phyloP scores from a whole-genome alignment of 1,140 invertebrate species.

The Caenorhabditis latens region DNA sequence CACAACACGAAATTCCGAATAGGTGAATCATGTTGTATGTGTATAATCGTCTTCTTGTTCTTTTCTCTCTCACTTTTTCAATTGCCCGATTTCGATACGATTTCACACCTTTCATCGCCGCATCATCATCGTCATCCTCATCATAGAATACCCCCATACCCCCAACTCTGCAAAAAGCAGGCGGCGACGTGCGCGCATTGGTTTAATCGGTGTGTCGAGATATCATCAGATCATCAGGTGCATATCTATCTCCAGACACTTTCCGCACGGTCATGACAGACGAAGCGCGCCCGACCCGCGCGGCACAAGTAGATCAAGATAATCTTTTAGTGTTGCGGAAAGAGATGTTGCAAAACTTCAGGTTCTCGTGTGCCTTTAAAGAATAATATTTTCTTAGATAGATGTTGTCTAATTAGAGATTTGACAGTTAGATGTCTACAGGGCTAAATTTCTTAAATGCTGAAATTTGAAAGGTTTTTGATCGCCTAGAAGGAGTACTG shows the following conservation, averaged over 20 bases:
- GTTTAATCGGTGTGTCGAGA: slow-evolving; percentile 55
- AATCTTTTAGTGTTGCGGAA: not conserved
- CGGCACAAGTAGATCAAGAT: slow-evolving; percentile 18
- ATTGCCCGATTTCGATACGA: slow-evolving; percentile 42
- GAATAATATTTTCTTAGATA: slow-evolving; percentile 45
- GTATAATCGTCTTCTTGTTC: not conserved
- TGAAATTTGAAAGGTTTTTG: not conserved
- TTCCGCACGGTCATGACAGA: slow-evolving; percentile 4
- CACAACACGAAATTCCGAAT: not conserved
- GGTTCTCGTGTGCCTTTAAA: slow-evolving; percentile 41
- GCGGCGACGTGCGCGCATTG: not conserved
- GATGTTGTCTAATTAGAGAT: not conserved
- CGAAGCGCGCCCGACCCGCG: not conserved
- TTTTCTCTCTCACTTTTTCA: not conserved
- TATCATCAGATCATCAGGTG: slow-evolving; percentile 49
- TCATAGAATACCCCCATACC: too few species aligned
- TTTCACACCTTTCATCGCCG: slow-evolving; percentile 33
- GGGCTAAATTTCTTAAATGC: not conserved
- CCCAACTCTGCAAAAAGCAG: not conserved
- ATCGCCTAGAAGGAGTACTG: not conserved
- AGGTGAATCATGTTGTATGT: not conserved
- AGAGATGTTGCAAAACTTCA: slow-evolving; percentile 32
- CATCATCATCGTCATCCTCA: slow-evolving; percentile 5
- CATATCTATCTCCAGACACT: slow-evolving; percentile 43
- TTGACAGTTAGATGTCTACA: not conserved